A percentile compares a stretch with the other conserved stretches of the same genome.
These are phyloP conservation scores for Sisyra terminalis DNA, from an alignment of 2,888 invertebrate genomes.

Conservation along the genomic window DNA sequence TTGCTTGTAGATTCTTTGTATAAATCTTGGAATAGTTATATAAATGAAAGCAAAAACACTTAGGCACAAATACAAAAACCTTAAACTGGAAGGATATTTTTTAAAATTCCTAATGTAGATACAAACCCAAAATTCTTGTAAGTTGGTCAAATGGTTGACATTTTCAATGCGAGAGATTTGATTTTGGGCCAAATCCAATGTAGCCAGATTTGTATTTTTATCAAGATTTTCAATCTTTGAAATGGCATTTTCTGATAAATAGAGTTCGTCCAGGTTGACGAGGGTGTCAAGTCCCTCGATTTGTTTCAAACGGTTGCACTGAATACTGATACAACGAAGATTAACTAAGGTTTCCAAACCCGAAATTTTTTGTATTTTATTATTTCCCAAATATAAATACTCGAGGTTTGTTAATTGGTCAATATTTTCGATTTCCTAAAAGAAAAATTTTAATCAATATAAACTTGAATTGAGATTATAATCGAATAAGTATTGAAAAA, in stretches of 20 bases:
- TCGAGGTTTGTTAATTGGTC: conserved; percentile 56
- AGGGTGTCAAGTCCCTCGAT: conserved; percentile 73
- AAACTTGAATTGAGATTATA: conserved; percentile 1
- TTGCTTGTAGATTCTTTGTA: too few relatives aligned
- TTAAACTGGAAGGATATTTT: too few relatives aligned
- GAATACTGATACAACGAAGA: conserved; percentile 69
- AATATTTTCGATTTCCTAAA: conserved; percentile 72
- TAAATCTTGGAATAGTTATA: too few relatives aligned
- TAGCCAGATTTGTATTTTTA: conserved; percentile 52
- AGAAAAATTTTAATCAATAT: conserved; percentile 14
- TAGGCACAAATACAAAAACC: too few relatives aligned
- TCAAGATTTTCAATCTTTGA: conserved; percentile 59
- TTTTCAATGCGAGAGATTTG: conserved; percentile 65
- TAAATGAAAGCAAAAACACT: too few relatives aligned
- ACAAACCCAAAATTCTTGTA: conserved; percentile 91
- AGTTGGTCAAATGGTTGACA: conserved; percentile 50
- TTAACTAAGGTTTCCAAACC: conserved; percentile 57
- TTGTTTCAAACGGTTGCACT: conserved; percentile 75
- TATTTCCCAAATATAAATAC: conserved; percentile 81
- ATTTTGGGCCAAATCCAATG: conserved; percentile 84
- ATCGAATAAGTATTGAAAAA: too few relatives aligned
- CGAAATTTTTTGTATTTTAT: conserved; percentile 79
- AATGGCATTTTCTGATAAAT: conserved; percentile 88
- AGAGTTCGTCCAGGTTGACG: conserved; percentile 65
- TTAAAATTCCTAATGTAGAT: too few relatives aligned